These are phyloP conservation scores for Drosophila demipolita DNA, from an alignment of 2,888 invertebrate genomes.

Conservation along the genomic window DNA sequence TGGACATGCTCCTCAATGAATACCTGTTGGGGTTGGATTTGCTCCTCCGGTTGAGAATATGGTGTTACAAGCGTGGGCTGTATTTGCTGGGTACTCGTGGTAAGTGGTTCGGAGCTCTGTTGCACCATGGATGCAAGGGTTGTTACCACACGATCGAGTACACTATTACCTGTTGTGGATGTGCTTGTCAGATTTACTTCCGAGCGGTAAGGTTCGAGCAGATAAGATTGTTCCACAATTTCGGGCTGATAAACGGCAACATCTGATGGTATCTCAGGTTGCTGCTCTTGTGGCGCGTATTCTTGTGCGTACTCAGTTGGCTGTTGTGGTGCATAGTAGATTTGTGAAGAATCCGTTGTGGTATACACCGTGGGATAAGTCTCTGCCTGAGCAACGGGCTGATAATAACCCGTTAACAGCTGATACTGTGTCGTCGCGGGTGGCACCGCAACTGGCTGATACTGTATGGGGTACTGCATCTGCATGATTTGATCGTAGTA, in stretches of 20 bases:
- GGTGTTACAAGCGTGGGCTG: slow-evolving; percentile 38
- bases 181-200: slow-evolving; percentile 37
- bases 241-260: slow-evolving; percentile 52
- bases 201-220: slow-evolving; percentile 54
- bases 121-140: slow-evolving; percentile 74
- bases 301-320: slow-evolving; percentile 50
- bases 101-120: slow-evolving; percentile 63
- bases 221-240: slow-evolving; percentile 56
- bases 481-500: slow-evolving; percentile 83
- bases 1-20: slow-evolving; percentile 68
- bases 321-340: slow-evolving; percentile 75
- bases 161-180: slow-evolving; percentile 60
- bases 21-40: slow-evolving; percentile 41
- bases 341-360: slow-evolving; percentile 65
- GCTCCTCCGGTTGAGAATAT: slow-evolving; percentile 7
- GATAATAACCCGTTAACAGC: slow-evolving; percentile 79
- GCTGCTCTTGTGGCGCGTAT: slow-evolving; percentile 35
- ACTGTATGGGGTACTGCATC: slow-evolving; percentile 82
- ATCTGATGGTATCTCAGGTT: slow-evolving; percentile 38
- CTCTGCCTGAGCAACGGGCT: slow-evolving; percentile 65
- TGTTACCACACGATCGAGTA: slow-evolving; percentile 70
- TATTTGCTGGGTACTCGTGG: slow-evolving; percentile 66
- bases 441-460: slow-evolving; percentile 72
- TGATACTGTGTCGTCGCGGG: slow-evolving; percentile 77
- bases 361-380: slow-evolving; percentile 68